These are phyloP conservation scores for Aphrophora alni DNA, from an alignment of 2,888 invertebrate genomes.

Conservation along the genomic window DNA sequence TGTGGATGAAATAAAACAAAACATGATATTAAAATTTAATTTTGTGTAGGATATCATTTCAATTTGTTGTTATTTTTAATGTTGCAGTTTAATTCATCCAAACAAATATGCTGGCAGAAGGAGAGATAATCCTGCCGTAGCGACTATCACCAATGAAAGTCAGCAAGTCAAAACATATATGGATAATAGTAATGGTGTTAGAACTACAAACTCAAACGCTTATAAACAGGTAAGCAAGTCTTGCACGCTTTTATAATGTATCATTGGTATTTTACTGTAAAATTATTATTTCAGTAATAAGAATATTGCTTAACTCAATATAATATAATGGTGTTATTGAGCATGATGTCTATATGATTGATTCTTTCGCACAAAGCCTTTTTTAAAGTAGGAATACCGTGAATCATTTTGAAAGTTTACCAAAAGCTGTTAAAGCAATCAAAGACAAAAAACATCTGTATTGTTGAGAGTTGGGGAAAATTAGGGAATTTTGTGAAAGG, in stretches of 20 bases:
- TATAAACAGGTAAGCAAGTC: conserved; percentile 81
- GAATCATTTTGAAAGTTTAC: too few relatives aligned
- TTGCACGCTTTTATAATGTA: neutral
- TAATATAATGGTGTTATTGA: neutral
- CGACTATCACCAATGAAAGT: conserved; percentile 47
- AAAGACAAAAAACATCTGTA: too few relatives aligned
- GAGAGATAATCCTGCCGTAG: conserved; percentile 44
- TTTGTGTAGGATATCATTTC: too few relatives aligned
- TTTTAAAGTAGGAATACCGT: too few relatives aligned
- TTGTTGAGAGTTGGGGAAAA: too few relatives aligned
- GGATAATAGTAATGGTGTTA: conserved; percentile 83
- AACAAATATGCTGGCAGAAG: conserved; percentile 53
- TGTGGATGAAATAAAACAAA: too few relatives aligned
- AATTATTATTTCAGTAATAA: conserved; percentile 18
- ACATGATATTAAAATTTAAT: too few relatives aligned
- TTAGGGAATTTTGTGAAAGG: too few relatives aligned
- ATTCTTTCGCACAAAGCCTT: too few relatives aligned
- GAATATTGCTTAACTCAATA: neutral
- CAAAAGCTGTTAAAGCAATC: too few relatives aligned
- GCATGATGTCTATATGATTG: neutral
- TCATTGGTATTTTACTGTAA: too few relatives aligned
- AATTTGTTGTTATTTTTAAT: too few relatives aligned
- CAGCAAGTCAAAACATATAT: conserved; percentile 90
- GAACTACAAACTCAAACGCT: conserved; percentile 82
- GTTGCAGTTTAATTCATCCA: conserved; percentile 53